Base-by-base conservation (phyloP, 2,888 invertebrate species). In the Melinopterus prodromus region DNA sequence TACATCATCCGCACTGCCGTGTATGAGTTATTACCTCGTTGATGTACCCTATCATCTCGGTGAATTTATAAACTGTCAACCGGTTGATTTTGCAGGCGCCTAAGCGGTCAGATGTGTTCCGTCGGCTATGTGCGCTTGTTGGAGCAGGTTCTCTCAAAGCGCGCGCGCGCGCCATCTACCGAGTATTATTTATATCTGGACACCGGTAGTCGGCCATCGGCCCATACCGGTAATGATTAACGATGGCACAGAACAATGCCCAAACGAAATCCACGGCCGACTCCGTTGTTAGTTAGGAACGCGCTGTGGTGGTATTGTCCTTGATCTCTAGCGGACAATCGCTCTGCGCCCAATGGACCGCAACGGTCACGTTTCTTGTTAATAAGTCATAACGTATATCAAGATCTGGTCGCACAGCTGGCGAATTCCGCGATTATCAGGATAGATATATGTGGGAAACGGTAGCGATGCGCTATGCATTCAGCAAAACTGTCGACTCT, bases 41-140 rank as follows among this genome's bases (percentile, higher is more conserved):
- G 53, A 53, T 53, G 53, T 53, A 53, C 2, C 9, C 9, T 12
- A 53, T 53, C 53, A 53, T 53, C 53, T 53, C 53, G 53, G 7
- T 53, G 53, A 53, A 53, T 53, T 53, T 53, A 53, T 53, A 53
- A 53, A 53, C 53, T 53, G 53, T 53, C 53, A 53, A 53, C 9
- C 53, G 53, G 53, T 53, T 53, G 53, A 53, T 53, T 53, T 53
- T 53, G 53, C 53, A 53, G 53, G 53, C 53, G 53, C 53, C 53
- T 53, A 53, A 53, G 12, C 53, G 53, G 53, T 53, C 53, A 12
- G 53, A 9, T 12, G 53, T 6, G 0, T 12, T 53, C 9, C 53
- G 53, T 53, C 53, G 53, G 53, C 12, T 53, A 53, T 53, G 53
- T 53, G 53, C 53, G 53, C 53, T 53, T 53, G 53, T 53, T 12